These are phyloP conservation scores for Leptobrachium ailaonicum DNA, from an alignment of 2,113 vertebrate species.

Conservation along the genomic window DNA sequence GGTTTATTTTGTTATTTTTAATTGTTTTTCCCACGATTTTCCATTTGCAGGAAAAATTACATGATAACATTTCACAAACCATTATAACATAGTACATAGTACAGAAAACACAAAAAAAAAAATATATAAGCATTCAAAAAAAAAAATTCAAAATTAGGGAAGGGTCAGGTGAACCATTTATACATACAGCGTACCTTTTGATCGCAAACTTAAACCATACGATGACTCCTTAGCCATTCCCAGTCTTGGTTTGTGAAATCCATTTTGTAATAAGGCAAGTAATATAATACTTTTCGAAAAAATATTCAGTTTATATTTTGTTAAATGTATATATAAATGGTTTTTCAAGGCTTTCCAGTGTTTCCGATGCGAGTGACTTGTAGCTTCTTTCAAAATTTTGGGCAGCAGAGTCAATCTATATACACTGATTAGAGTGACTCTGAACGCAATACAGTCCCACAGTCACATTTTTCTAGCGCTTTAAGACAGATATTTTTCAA, in stretches of 20 bases:
- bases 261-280: slow-evolving; percentile 23
- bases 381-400: not conserved
- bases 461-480: slow-evolving; percentile 52
- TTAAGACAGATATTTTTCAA: slow-evolving; percentile 47
- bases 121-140: slow-evolving; percentile 40
- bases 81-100: slow-evolving; percentile 41
- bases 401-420: slow-evolving; percentile 44
- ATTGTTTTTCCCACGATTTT: not conserved
- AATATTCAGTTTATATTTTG: slow-evolving; percentile 22
- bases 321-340: slow-evolving; percentile 51
- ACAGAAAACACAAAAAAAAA: slow-evolving; percentile 42
- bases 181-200: slow-evolving; percentile 49
- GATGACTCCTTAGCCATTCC: slow-evolving; percentile 47
- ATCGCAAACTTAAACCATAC: slow-evolving; percentile 48
- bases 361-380: slow-evolving; percentile 36
- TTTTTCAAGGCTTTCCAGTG: slow-evolving; percentile 34
- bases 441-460: slow-evolving; percentile 33
- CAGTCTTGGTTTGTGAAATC: slow-evolving; percentile 47
- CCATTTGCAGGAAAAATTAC: slow-evolving; percentile 38
- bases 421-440: slow-evolving; percentile 40
- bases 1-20: slow-evolving; percentile 7
- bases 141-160: slow-evolving; percentile 19
- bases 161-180: slow-evolving; percentile 46
- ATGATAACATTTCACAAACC: slow-evolving; percentile 43
- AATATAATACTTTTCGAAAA: slow-evolving; percentile 10